Base-by-base conservation (phyloP, 1,140 invertebrate genomes). In the Platorchestia sp. region DNA sequence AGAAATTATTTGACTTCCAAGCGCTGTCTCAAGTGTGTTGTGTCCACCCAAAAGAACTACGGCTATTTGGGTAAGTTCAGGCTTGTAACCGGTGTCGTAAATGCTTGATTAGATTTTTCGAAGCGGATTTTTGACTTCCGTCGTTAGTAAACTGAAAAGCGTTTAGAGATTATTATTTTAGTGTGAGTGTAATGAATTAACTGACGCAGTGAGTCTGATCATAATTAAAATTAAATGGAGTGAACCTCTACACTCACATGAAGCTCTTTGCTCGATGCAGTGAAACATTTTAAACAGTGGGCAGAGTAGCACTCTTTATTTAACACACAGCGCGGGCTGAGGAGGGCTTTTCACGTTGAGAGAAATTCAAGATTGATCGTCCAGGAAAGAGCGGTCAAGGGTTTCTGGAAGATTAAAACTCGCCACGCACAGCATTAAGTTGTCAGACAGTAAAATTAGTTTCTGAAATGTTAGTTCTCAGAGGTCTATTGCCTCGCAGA, bases 311-410 rank as follows among this genome's bases (percentile, higher is more conserved):
- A 36, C 59, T 75, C 1, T 75, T 75, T 36, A 75, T 75, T 75
- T 36, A 75, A 36, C 59, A 75, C 59, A 75, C 27, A 10, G 59
- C 59, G 14, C 59, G 59, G 59, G 36, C 59, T 75, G 59, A 75
- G 14, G 59, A 75, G 59, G 27, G 14, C 59, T 75, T 75, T 75
- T 75, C 59, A 75, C 27, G 59, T 36, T 75, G 14, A 75, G 14
- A 75, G 59, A 75, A 75, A 75, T 75, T 75, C 59, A 75, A 27
- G 59, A 75, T 75, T 75, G 59, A 75, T 75, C 14, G 59, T 75
- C 59, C 59, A 75, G 59, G 59, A 75, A 75, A 75, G 59, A 75
- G 59, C 59, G 59, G 59, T 75, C 59, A 75, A 75, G 59, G 59
- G 59, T 75, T 75, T 36, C 59, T 75, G 59, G 59, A 36, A 14